These are phyloP conservation scores for Leptopilina drosophilae DNA, from an alignment of 2,888 invertebrate genomes.

Conservation along the genomic window DNA sequence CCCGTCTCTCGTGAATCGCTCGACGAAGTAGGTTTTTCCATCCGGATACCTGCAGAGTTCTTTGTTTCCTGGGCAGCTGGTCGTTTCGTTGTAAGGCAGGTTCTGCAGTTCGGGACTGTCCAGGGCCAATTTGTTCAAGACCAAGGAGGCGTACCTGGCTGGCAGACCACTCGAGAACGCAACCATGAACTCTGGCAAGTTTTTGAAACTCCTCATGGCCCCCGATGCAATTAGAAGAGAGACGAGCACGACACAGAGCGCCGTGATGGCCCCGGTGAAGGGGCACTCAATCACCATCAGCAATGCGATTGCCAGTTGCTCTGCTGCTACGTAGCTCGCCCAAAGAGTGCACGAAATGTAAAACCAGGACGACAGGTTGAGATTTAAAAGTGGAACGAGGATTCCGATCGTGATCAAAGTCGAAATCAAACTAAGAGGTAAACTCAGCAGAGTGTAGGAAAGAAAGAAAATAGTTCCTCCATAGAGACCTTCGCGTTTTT, in stretches of 20 bases:
- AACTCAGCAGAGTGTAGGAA: slow-evolving; percentile 87
- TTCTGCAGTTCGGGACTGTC: slow-evolving; percentile 66
- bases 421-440: slow-evolving; percentile 90
- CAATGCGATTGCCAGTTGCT: slow-evolving; percentile 90
- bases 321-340: slow-evolving; percentile 91
- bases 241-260: slow-evolving; percentile 87
- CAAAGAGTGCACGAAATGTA: slow-evolving; percentile 81
- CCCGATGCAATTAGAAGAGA: slow-evolving; percentile 77
- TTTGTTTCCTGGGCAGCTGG: slow-evolving; percentile 75
- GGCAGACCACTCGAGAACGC: slow-evolving; percentile 71
- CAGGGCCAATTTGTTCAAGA: slow-evolving; percentile 71
- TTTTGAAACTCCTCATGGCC: slow-evolving; percentile 69
- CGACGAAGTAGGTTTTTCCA: slow-evolving; percentile 85
- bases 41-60: slow-evolving; percentile 83
- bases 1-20: slow-evolving; percentile 82
- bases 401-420: slow-evolving; percentile 85
- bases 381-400: slow-evolving; percentile 80
- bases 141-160: slow-evolving; percentile 72
- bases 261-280: slow-evolving; percentile 86
- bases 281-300: slow-evolving; percentile 89
- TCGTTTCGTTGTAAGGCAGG: slow-evolving; percentile 78
- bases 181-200: slow-evolving; percentile 71
- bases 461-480: slow-evolving; percentile 90
- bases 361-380: slow-evolving; percentile 69
- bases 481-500: slow-evolving; percentile 92